phyloP scores from a whole-genome alignment of 2,888 invertebrate genomes.

The Spodoptera exigua region DNA sequence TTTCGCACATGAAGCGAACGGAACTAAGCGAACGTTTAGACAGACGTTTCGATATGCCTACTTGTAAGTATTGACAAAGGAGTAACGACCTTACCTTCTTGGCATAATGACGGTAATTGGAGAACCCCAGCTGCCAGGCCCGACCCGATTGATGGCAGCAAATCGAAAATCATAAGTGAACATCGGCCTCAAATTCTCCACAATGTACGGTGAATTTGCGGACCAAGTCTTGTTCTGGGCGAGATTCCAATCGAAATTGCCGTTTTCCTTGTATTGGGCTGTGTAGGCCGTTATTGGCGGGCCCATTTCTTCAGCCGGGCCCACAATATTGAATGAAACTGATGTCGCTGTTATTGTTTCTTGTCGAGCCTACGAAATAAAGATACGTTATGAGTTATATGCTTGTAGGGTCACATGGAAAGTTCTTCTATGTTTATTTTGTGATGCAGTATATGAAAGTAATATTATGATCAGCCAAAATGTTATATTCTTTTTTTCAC shows the following conservation, averaged over 20 bases:
- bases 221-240: slow-evolving; percentile 94
- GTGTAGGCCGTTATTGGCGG: slow-evolving; percentile 93
- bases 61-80: background rate
- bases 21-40: background rate
- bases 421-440: slow-evolving; percentile 22
- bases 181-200: slow-evolving; percentile 94
- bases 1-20: background rate
- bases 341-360: slow-evolving; percentile 94
- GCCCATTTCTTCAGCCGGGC: slow-evolving; percentile 93
- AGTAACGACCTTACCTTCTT: slow-evolving; percentile 80
- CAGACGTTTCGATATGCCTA: background rate
- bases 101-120: slow-evolving; percentile 92
- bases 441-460: background rate
- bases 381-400: slow-evolving; percentile 20
- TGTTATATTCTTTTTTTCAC: background rate
- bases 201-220: slow-evolving; percentile 93
- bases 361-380: slow-evolving; percentile 89
- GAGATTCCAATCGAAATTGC: slow-evolving; percentile 91
- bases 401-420: slow-evolving; percentile 7
- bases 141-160: slow-evolving; percentile 95
- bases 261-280: slow-evolving; percentile 93
- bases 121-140: slow-evolving; percentile 93
- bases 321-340: slow-evolving; percentile 93
- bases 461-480: background rate
- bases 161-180: slow-evolving; percentile 95